Percentiles rank a stretch among this genome's conserved stretches.
Evolutionary conservation across 2,113 vertebrate genomes (phyloP).

Genomic region (Scophthalmus maximus): DNA sequence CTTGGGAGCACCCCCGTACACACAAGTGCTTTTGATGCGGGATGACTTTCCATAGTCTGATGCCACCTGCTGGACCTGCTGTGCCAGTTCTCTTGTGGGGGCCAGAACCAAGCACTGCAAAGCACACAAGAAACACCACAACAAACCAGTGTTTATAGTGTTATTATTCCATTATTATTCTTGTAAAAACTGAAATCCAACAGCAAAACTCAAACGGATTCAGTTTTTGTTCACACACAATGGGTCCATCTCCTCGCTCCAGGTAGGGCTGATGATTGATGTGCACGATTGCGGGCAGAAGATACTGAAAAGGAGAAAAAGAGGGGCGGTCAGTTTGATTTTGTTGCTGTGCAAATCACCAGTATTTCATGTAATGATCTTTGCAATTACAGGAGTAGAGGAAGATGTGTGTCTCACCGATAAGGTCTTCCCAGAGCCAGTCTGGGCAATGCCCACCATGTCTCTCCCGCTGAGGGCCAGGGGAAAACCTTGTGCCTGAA

Average conservation of each 20-base stretch:
- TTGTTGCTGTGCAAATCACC: neutral
- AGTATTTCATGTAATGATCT: neutral
- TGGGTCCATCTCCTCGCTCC: constrained; percentile 96
- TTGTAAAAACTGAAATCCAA: neutral
- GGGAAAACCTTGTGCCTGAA: constrained; percentile 95
- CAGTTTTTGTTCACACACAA: constrained; percentile 85
- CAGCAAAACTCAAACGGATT: neutral
- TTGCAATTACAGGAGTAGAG: neutral
- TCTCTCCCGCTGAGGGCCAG: constrained; percentile 93
- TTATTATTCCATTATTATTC: neutral
- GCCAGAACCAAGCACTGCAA: constrained; percentile 92
- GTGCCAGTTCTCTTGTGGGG: constrained; percentile 94
- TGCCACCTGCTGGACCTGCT: constrained; percentile 96
- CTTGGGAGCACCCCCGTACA: constrained; percentile 95
- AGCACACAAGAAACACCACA: neutral
- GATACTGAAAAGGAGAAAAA: constrained; percentile 83
- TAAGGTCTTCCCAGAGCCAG: constrained; percentile 94
- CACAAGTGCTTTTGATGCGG: constrained; percentile 94
- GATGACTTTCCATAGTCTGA: constrained; percentile 94
- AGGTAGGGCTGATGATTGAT: constrained; percentile 98
- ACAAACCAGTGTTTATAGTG: neutral
- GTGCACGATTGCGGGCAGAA: constrained; percentile 95
- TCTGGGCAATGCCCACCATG: constrained; percentile 97
- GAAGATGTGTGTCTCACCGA: constrained; percentile 80
- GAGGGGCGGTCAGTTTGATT: too few species aligned